Evolutionary conservation across 1,140 invertebrate genomes (phyloP).

Genomic region (Eufriesea mexicana): DNA sequence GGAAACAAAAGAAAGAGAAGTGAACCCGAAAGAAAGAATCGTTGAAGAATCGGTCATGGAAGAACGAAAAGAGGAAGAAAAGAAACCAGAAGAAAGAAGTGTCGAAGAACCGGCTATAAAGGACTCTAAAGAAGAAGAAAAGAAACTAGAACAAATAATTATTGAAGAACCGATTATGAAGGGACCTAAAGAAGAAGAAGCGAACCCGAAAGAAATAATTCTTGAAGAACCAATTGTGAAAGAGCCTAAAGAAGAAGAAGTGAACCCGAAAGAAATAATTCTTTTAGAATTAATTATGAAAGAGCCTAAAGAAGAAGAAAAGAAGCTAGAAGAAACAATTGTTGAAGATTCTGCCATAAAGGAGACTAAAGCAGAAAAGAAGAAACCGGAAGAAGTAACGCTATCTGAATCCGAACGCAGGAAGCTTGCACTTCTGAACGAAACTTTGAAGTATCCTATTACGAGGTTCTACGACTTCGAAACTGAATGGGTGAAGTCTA

Average conservation of each 20-base stretch:
- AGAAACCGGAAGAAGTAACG: background rate
- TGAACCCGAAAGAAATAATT: conserved; percentile 17
- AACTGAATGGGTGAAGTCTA: conserved; percentile 60
- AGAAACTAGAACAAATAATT: conserved; percentile 54
- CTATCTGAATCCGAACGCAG: background rate
- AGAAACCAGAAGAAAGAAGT: conserved; percentile 38
- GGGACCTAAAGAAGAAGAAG: too few relatives aligned
- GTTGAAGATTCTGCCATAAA: conserved; percentile 68
- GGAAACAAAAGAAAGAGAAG: conserved; percentile 14
- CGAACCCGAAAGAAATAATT: conserved; percentile 15
- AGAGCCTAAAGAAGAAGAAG: too few relatives aligned
- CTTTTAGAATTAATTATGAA: conserved; percentile 73
- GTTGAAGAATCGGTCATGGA: conserved; percentile 15
- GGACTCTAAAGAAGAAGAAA: conserved; percentile 18
- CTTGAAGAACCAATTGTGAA: too few relatives aligned
- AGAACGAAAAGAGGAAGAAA: conserved; percentile 17
- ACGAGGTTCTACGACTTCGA: conserved; percentile 62
- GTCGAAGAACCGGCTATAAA: conserved; percentile 14
- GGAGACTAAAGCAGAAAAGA: conserved; percentile 11
- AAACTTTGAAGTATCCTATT: conserved; percentile 65
- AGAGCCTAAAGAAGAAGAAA: conserved; percentile 12
- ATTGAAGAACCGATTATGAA: too few relatives aligned
- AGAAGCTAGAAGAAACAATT: background rate
- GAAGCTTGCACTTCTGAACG: conserved; percentile 38
- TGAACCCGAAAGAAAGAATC: background rate